These are phyloP conservation scores for Entomobrya multifasciata DNA, from an alignment of 2,888 invertebrate genomes.

Conservation along the genomic window DNA sequence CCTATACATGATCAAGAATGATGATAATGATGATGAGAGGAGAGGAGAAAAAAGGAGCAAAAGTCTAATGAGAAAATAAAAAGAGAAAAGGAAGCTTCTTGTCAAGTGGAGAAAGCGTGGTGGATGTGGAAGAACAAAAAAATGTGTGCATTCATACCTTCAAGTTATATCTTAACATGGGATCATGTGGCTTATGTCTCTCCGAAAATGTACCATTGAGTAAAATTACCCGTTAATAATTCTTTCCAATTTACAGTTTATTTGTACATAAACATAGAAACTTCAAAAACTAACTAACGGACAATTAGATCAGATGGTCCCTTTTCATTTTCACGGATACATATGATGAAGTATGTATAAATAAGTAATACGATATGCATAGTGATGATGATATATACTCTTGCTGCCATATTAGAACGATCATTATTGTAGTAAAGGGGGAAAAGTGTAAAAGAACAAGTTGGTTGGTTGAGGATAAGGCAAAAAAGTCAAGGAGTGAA, in stretches of 20 bases:
- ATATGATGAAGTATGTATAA: background rate
- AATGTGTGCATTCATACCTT: too few relatives aligned
- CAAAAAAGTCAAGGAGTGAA: background rate
- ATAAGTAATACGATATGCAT: background rate
- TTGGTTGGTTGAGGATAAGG: background rate
- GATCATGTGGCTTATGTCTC: too few relatives aligned
- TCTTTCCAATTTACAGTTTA: too few relatives aligned
- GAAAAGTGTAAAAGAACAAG: background rate
- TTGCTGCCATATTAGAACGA: conserved; percentile 18
- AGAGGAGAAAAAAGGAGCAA: background rate
- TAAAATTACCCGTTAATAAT: too few relatives aligned
- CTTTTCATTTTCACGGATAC: too few relatives aligned
- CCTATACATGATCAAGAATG: background rate
- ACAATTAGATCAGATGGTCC: too few relatives aligned
- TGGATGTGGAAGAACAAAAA: background rate
- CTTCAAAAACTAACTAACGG: too few relatives aligned
- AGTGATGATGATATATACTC: conserved; percentile 22
- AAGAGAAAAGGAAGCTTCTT: conserved; percentile 38
- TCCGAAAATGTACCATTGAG: too few relatives aligned
- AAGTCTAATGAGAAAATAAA: conserved; percentile 57
- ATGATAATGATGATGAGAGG: background rate
- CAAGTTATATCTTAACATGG: too few relatives aligned
- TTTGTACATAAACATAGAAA: too few relatives aligned
- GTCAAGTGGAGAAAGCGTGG: background rate
- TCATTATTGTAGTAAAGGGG: background rate